Base-by-base conservation (phyloP, 2,888 invertebrate genomes). In the Augiades crinisus region DNA sequence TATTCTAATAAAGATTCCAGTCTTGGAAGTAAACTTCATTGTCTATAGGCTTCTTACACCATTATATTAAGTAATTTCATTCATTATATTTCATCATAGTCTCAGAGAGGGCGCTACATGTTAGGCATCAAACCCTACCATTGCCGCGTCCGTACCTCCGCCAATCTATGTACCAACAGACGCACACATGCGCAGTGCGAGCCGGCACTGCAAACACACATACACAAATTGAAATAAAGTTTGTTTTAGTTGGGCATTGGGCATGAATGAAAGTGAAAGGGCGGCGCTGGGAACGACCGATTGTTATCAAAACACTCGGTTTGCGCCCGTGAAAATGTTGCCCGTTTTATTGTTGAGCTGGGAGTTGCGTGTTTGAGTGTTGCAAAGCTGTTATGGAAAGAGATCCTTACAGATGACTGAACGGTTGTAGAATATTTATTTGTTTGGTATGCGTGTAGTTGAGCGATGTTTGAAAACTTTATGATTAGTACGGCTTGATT, bases 201-300 rank as follows among this genome's bases (percentile, higher is more conserved):
- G 61, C 64, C 62, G 67, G 58, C 67, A 67, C 63, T 63, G 70
- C 66, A 67, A 66, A 71, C 84, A 81, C 83, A 86, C 85, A 83
- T 72, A 73, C 72, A 78, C 72, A 80, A 85, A 82, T 78, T 81
- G 84, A 83, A 87, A 88, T 88, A 85, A 87, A 88, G 84, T 87
- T 87, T 81, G 85, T 83, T 88, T 88, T 87, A 89, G 88, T 89
- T 86, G 84, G 78, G 80, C 81, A 83, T 72, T 78, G 75, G 78
- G 80, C 80, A 78, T 85, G 85, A 85, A 85, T 84, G 88, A 85
- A 84, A 86, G 76, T 69, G 86, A 86, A 82, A 86, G 81, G 80
- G 76, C 71, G 62, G 52, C 53, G 30, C 46, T 13, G 52, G 43
- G 54, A 60, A 64, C 61, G 64, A 61, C 58, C 63, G 74, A 79